A percentile compares a stretch with the other conserved stretches of the same genome.
These are phyloP conservation scores for Symphodus melops DNA, from an alignment of 2,113 vertebrate genomes.

Conservation along the genomic window DNA sequence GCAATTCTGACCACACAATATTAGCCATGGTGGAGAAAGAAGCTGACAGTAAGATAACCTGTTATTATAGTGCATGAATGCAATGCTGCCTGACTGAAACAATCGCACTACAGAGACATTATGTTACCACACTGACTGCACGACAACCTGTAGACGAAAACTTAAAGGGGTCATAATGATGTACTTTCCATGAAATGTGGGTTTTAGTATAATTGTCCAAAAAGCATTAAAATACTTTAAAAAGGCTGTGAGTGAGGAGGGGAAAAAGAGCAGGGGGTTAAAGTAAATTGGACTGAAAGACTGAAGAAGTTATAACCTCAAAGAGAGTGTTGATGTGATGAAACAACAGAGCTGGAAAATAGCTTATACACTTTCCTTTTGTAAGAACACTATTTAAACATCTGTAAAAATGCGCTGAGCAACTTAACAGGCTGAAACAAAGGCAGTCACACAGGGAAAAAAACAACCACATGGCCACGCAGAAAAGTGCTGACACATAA, in stretches of 20 bases:
- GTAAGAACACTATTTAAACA: conserved; percentile 56
- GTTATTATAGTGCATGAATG: conserved; percentile 67
- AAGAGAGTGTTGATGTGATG: conserved; percentile 60
- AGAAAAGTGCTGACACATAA: conserved; percentile 65
- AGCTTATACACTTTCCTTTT: conserved; percentile 50
- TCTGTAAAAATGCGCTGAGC: conserved; percentile 69
- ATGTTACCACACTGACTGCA: conserved; percentile 56
- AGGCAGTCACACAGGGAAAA: conserved; percentile 42
- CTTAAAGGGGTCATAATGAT: conserved; percentile 54
- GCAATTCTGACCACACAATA: conserved; percentile 53
- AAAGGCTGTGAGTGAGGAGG: conserved; percentile 24
- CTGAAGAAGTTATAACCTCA: conserved; percentile 54
- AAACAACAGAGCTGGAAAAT: conserved; percentile 63
- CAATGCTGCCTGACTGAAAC: conserved; percentile 56
- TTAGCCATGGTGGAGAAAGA: conserved; percentile 39
- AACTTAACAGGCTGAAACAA: conserved; percentile 69
- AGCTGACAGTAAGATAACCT: conserved; percentile 61
- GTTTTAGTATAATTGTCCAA: conserved; percentile 54
- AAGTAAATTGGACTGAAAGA: conserved; percentile 50
- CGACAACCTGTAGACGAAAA: conserved; percentile 25
- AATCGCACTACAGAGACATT: conserved; percentile 38
- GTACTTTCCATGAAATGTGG: conserved; percentile 66
- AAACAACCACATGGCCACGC: conserved; percentile 40
- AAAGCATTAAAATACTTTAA: conserved; percentile 43
- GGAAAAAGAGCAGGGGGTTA: conserved; percentile 45